A percentile compares a stretch with the other conserved stretches of the same genome.
Conservation (phyloP, 2,888 invertebrate genomes). For the Laothoe populi region DNA sequence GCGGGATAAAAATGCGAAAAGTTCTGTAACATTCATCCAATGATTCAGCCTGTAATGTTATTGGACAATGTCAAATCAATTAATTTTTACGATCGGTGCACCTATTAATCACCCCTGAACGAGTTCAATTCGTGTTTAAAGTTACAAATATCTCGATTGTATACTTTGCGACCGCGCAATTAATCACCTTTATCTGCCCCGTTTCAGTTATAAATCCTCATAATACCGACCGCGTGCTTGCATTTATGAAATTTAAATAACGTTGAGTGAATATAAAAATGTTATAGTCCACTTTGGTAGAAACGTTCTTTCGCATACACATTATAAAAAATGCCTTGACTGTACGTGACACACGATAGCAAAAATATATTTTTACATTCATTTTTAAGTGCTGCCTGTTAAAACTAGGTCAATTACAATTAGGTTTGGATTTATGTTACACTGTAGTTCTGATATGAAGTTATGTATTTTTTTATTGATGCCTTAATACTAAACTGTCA, state of each 20-base stretch:
- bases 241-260: conserved; percentile 28
- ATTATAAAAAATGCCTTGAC: background rate
- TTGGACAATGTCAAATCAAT: conserved; percentile 7
- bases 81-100: background rate
- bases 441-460: background rate
- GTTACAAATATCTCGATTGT: conserved; percentile 27
- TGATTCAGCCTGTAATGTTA: too few relatives aligned
- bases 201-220: conserved; percentile 28
- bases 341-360: background rate
- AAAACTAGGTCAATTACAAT: conserved; percentile 2
- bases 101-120: conserved; percentile 6
- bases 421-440: background rate
- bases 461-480: background rate
- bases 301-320: background rate
- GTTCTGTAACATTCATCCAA: too few relatives aligned
- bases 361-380: background rate
- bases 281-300: background rate
- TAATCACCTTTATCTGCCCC: conserved; percentile 28
- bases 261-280: conserved; percentile 17
- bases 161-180: conserved; percentile 22
- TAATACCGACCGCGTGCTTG: conserved; percentile 20
- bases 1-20: too few relatives aligned
- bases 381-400: background rate
- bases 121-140: conserved; percentile 8
- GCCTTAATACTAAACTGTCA: too few relatives aligned